Conservation (phyloP, 2,797 vertebrate genomes). For the Cottoperca gobio region DNA sequence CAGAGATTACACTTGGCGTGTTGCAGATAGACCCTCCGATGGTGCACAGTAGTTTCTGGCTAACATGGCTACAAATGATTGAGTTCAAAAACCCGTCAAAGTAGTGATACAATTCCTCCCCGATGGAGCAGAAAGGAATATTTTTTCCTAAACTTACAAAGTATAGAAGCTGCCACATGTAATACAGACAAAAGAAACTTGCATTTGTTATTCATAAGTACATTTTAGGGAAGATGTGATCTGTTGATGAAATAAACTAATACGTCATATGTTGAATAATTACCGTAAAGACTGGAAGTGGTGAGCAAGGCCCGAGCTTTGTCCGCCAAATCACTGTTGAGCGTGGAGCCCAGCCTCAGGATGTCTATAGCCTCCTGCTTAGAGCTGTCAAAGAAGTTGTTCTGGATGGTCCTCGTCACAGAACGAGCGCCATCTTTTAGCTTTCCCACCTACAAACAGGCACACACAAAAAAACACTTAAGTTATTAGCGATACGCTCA, state of each 20-base stretch:
- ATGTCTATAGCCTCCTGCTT: conserved; percentile 99
- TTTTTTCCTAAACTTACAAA: not conserved
- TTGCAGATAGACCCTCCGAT: conserved; percentile 25
- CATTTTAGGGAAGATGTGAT: not conserved
- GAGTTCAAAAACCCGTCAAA: conserved; percentile 4
- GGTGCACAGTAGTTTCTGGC: conserved; percentile 14
- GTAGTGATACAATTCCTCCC: not conserved
- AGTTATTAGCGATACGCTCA: not conserved
- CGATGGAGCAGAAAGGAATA: not conserved
- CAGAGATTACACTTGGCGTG: conserved; percentile 59
- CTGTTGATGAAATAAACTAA: not conserved
- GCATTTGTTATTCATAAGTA: not conserved
- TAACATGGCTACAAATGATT: conserved; percentile 14
- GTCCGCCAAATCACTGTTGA: conserved; percentile 98
- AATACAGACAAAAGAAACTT: not conserved
- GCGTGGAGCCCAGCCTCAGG: conserved; percentile 95
- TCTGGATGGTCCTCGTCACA: conserved; percentile 98
- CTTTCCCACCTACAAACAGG: conserved; percentile 90
- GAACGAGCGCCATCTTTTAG: conserved; percentile 98
- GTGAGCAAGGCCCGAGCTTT: conserved; percentile 98
- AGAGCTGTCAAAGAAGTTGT: conserved; percentile 99
- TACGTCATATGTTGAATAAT: conserved; percentile 19
- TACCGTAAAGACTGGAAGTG: conserved; percentile 97
- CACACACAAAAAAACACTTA: not conserved
- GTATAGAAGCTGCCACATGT: not conserved